These are phyloP conservation scores for Heliconius nattereri DNA, from an alignment of 1,140 invertebrate genomes.

Conservation along the genomic window DNA sequence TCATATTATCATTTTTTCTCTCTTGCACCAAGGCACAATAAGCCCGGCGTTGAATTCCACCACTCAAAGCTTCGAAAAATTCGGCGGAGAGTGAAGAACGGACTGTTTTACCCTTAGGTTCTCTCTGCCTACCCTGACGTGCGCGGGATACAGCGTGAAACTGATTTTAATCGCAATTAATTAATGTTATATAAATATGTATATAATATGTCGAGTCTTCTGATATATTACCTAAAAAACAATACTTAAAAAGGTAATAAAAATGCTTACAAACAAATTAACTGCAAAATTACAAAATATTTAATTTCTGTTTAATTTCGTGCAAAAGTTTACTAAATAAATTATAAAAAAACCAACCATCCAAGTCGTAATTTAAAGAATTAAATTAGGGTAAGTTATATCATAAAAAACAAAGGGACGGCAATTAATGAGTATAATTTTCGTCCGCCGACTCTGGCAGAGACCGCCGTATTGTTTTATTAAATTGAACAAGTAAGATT, in stretches of 20 bases:
- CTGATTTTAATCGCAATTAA: no score
- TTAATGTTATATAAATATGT: no score
- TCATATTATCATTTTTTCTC: no score
- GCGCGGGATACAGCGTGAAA: no score
- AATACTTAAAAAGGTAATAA: neutral
- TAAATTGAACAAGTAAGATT: constrained; percentile 9
- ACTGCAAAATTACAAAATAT: neutral
- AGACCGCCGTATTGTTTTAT: neutral
- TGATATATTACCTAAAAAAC: neutral
- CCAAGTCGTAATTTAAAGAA: neutral
- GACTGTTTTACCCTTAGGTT: no score
- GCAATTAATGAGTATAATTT: constrained; percentile 3
- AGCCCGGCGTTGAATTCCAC: no score
- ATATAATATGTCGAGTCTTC: no score
- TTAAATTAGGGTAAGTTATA: constrained; percentile 3
- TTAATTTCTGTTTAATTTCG: neutral
- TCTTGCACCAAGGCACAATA: neutral
- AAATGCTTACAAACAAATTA: neutral
- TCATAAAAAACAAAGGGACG: constrained; percentile 10
- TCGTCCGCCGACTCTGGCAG: neutral
- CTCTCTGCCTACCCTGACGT: no score
- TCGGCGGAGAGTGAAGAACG: no score
- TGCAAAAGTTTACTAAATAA: neutral
- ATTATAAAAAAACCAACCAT: neutral
- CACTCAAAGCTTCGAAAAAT: no score